Base-by-base conservation (phyloP, 2,797 vertebrate genomes). In the Cynopterus sphinx region DNA sequence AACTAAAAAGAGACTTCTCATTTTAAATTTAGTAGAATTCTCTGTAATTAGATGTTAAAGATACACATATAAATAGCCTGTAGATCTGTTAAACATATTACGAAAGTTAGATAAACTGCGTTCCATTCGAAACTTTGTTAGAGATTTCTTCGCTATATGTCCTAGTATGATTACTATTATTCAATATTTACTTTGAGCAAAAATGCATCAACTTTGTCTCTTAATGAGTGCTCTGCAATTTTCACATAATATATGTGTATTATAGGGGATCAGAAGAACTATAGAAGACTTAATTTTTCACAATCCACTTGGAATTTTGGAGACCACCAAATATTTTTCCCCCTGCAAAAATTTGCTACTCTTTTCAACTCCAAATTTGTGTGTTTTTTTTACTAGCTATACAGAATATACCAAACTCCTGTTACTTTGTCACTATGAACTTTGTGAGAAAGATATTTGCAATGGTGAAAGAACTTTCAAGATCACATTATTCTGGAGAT, bases 11-110 rank as follows among this genome's bases (percentile, higher is more conserved):
- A 53, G 7, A 2, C 1, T 71, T 61, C 39, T 49, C 22, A 46
- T 61, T 95, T 96, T 74, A 92, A 96, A 65, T 93, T 95, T 96
- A 92, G 46, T 75, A 57, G 67, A 96, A 70, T 63, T 90, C 46
- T 93, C 74, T 73, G n/a, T 96, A 90, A 94, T 0, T 21, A 97
- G 61, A 97, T 31, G 21, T 46, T 65, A 87, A 91, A 81, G 5
- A 11, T 12, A 73, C 0, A 31, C 0, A 33, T 26, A 21, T 19
- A 9, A 89, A n/a, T 59, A n/a, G 3, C 15, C 49, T 43, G 33
- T 43, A 36, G 16, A 17, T n/a, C 46, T 43, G 33, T 86, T 82
- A 85, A 90, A 81, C 3, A 55, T 12, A 68, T 2, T 41, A 1
- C 31, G 31, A 82, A 87, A 71, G 8, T 71, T 63, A 91, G 31